Evolutionary conservation across 2,113 vertebrate genomes (phyloP).

Genomic region (Shinisaurus crocodilurus): DNA sequence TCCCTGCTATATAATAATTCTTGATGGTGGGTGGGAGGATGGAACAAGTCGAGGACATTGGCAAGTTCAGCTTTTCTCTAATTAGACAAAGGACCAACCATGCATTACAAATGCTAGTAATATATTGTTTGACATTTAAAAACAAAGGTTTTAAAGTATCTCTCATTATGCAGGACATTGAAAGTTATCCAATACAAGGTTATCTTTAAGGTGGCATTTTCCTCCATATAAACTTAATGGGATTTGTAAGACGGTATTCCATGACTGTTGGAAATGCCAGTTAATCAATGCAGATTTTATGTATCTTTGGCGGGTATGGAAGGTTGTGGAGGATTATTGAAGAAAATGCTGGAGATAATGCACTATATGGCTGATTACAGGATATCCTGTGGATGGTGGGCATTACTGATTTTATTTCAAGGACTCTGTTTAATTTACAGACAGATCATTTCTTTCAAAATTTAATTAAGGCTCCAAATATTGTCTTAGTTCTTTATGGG

Average conservation of each 20-base stretch:
- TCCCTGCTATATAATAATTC: background rate
- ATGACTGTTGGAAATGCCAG: background rate
- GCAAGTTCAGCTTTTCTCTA: background rate
- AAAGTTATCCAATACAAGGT: background rate
- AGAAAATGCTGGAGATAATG: slow-evolving; percentile 2
- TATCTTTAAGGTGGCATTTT: slow-evolving; percentile 9
- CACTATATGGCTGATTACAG: background rate
- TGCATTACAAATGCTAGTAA: background rate
- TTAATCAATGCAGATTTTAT: slow-evolving; percentile 24
- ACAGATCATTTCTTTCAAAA: background rate
- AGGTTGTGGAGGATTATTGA: background rate
- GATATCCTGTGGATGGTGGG: background rate
- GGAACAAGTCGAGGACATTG: background rate
- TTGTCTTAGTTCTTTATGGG: background rate
- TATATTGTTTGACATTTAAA: slow-evolving; percentile 1
- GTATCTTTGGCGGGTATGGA: background rate
- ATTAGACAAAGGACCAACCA: background rate
- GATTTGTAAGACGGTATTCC: background rate
- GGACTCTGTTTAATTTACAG: background rate
- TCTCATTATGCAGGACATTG: background rate
- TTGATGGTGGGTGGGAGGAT: too few species aligned
- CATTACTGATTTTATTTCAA: background rate
- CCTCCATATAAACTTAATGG: background rate
- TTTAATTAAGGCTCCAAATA: background rate
- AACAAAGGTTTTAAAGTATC: background rate